These are phyloP conservation scores for Struthio camelus DNA, from an alignment of 2,113 vertebrate genomes.

Conservation along the genomic window DNA sequence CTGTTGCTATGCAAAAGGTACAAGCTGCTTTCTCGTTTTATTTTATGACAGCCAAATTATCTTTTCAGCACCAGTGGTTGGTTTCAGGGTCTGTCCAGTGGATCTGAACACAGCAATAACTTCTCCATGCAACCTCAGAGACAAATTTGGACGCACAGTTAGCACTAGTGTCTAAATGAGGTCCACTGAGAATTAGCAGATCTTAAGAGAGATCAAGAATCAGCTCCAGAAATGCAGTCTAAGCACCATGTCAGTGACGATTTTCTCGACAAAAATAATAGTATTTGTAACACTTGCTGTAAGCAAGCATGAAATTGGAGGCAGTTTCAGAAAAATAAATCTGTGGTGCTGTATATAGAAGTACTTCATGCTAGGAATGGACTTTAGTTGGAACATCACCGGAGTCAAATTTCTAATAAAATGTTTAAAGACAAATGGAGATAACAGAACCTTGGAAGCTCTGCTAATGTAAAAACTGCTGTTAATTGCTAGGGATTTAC, in stretches of 20 bases:
- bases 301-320: conserved; percentile 54
- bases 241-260: not conserved
- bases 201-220: conserved; percentile 10
- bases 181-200: not conserved
- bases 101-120: not conserved
- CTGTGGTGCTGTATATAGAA: not conserved
- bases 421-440: conserved; percentile 67
- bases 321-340: conserved; percentile 5
- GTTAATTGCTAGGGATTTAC: conserved; percentile 70
- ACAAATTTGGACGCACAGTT: not conserved
- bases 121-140: conserved; percentile 8
- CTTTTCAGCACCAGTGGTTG: not conserved
- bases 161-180: conserved; percentile 30
- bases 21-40: not conserved
- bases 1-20: not conserved
- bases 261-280: conserved; percentile 52
- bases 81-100: not conserved
- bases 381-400: conserved; percentile 72
- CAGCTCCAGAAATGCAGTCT: conserved; percentile 13
- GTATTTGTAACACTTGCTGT: conserved; percentile 22
- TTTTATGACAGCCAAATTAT: not conserved
- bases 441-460: conserved; percentile 48
- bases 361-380: conserved; percentile 49
- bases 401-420: conserved; percentile 72
- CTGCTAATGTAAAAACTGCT: conserved; percentile 32